Percentiles rank a stretch among this genome's conserved stretches.
Evolutionary conservation across 2,888 invertebrate genomes (phyloP).

Genomic region (Rotaria sp.): DNA sequence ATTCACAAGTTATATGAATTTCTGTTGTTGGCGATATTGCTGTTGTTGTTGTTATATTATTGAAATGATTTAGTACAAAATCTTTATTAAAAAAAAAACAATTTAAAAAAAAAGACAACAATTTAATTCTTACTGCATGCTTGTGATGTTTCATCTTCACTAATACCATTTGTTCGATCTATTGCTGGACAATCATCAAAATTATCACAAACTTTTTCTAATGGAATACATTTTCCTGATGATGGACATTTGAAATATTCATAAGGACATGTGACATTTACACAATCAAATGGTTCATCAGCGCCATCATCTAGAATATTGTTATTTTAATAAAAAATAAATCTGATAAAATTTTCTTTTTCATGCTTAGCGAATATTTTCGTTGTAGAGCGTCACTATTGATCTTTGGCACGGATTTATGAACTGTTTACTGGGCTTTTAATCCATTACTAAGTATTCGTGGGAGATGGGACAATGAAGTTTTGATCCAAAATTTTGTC

Average conservation of each 20-base stretch:
- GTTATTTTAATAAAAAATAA: too few relatives aligned
- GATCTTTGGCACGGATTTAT: too few relatives aligned
- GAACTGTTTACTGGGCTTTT: too few relatives aligned
- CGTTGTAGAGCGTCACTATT: too few relatives aligned
- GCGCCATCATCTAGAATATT: neutral
- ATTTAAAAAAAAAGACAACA: neutral
- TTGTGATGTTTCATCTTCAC: neutral
- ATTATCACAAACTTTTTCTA: neutral
- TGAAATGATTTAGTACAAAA: neutral
- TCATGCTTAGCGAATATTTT: too few relatives aligned
- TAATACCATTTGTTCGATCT: neutral
- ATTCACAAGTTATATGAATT: neutral
- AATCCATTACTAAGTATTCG: too few relatives aligned
- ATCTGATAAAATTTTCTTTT: too few relatives aligned
- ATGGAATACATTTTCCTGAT: conserved; percentile 24
- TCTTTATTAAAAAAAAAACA: neutral
- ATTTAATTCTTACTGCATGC: neutral
- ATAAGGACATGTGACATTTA: conserved; percentile 3
- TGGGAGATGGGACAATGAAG: too few relatives aligned
- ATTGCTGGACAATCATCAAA: neutral
- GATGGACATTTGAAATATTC: conserved; percentile 13
- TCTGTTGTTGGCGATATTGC: neutral
- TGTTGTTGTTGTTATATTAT: neutral
- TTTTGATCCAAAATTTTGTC: too few relatives aligned
- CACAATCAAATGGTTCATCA: conserved; percentile 20